phyloP scores from a whole-genome alignment of 2,113 vertebrate species.

The Polypterus bichir region DNA sequence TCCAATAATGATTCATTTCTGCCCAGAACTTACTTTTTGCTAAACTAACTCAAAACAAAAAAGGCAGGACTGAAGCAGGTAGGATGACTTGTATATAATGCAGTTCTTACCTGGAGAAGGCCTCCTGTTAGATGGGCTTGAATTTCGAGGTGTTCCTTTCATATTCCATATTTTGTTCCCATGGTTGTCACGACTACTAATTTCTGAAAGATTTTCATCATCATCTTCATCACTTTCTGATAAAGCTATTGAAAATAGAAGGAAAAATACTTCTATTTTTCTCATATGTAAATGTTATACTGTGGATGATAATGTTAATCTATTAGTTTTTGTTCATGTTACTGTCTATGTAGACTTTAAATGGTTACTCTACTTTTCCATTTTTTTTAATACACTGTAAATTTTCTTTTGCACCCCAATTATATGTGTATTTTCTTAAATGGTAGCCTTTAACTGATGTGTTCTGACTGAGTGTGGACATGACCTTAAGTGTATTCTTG shows the following conservation, averaged over 20 bases:
- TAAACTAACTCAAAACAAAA: too few relatives aligned
- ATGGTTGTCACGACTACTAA: conserved; percentile 1
- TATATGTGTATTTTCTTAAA: too few relatives aligned
- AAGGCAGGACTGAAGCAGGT: too few relatives aligned
- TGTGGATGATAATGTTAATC: background rate
- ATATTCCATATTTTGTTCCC: background rate
- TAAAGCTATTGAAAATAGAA: background rate
- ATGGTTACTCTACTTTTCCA: too few relatives aligned
- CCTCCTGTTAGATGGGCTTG: background rate
- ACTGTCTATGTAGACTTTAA: too few relatives aligned
- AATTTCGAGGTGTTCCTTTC: background rate
- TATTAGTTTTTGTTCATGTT: background rate
- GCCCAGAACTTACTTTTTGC: too few relatives aligned
- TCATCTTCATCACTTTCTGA: conserved; percentile 16
- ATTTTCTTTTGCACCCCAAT: too few relatives aligned
- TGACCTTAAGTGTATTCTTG: too few relatives aligned
- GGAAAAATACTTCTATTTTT: background rate
- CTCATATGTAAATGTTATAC: background rate
- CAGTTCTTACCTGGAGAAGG: background rate
- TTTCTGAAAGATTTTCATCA: conserved; percentile 10
- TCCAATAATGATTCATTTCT: too few relatives aligned
- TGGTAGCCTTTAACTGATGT: too few relatives aligned
- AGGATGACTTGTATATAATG: background rate
- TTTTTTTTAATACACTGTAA: too few relatives aligned
- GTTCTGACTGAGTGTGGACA: too few relatives aligned